phyloP scores from a whole-genome alignment of 2,888 invertebrate genomes.

The Melanotus villosus region DNA sequence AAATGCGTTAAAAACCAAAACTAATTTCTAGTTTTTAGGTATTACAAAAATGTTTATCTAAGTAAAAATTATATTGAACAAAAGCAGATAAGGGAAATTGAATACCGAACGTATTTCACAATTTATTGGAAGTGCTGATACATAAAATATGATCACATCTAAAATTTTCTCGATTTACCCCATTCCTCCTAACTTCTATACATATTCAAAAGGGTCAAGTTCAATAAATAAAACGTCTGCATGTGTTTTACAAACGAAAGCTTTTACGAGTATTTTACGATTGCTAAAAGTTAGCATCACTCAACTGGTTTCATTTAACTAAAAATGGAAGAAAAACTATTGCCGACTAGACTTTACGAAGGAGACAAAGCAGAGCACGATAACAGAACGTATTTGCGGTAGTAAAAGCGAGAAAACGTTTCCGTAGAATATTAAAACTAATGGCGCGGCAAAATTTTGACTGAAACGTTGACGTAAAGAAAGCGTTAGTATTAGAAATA shows the following conservation, averaged over 20 bases:
- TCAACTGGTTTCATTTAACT: conserved; percentile 15
- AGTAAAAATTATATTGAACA: no score
- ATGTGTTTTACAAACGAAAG: neutral
- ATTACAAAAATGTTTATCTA: no score
- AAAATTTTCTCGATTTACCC: no score
- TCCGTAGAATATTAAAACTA: conserved; percentile 14
- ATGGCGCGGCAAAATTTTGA: conserved; percentile 12
- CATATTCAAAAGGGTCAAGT: neutral
- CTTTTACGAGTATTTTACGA: conserved; percentile 20
- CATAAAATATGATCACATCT: no score
- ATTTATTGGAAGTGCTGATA: no score
- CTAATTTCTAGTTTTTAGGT: no score
- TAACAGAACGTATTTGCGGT: conserved; percentile 7
- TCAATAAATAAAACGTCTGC: neutral
- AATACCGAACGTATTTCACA: no score
- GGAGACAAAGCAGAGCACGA: neutral
- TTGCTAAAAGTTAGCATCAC: neutral
- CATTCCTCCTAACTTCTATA: no score
- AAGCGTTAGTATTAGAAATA: neutral
- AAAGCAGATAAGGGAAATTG: no score
- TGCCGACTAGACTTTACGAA: neutral
- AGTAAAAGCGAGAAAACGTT: conserved; percentile 6
- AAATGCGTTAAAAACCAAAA: no score
- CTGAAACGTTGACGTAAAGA: neutral
- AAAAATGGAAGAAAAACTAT: conserved; percentile 9